Conservation (phyloP, 2,113 vertebrate species). For the Sceloporus undulatus region DNA sequence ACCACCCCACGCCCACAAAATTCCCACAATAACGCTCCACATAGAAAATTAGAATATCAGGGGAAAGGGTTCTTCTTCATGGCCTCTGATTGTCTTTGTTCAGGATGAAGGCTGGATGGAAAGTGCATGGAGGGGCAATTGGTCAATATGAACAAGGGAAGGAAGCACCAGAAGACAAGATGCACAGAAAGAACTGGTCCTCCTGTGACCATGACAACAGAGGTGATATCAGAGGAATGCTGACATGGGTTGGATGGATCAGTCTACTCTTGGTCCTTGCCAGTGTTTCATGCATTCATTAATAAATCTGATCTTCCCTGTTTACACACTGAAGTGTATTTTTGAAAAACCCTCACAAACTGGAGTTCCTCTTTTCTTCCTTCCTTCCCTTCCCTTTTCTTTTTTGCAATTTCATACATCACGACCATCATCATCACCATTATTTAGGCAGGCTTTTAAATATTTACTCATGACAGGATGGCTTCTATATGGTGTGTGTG, state of each 20-base stretch:
- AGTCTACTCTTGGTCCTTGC: not conserved
- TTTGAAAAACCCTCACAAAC: not conserved
- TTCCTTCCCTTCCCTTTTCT: too few species aligned
- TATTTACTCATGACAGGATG: too few species aligned
- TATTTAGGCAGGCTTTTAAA: too few species aligned
- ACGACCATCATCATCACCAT: too few species aligned
- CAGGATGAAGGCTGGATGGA: not conserved
- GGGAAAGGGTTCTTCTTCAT: not conserved
- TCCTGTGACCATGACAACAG: not conserved
- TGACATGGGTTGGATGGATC: not conserved
- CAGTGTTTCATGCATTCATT: not conserved
- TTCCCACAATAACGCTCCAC: too few species aligned
- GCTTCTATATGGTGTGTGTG: too few species aligned
- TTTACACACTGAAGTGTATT: not conserved
- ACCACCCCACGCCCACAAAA: too few species aligned
- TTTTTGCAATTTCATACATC: too few species aligned
- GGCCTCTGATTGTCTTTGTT: not conserved
- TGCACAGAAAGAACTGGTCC: not conserved
- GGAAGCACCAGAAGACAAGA: not conserved
- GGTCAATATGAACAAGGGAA: not conserved
- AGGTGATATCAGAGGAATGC: not conserved
- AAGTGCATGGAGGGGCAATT: not conserved
- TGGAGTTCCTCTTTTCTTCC: too few species aligned
- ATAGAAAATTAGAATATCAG: not conserved
- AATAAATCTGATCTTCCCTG: not conserved